Evolutionary conservation across 2,797 vertebrate genomes (phyloP).

Genomic region (Spondyliosoma cantharus): DNA sequence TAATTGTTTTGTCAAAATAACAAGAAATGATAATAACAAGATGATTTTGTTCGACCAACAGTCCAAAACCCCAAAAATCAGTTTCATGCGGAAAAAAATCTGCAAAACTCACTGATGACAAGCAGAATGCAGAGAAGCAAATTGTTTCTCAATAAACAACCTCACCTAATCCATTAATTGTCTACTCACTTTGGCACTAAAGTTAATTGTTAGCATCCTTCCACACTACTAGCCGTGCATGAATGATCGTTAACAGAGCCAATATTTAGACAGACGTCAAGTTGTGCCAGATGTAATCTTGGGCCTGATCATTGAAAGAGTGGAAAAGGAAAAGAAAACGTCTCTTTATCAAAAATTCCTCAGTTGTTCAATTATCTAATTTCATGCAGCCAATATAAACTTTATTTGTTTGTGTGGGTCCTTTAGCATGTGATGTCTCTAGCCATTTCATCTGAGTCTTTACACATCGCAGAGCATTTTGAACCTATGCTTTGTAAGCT

Average conservation of each 20-base stretch:
- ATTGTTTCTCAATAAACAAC: neutral
- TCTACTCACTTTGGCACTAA: neutral
- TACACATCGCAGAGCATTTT: neutral
- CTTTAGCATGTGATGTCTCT: neutral
- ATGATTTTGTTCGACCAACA: no score
- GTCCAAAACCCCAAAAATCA: no score
- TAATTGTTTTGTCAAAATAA: no score
- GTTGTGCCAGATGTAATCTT: neutral
- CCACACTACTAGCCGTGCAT: no score
- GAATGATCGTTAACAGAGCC: neutral
- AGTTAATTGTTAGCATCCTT: neutral
- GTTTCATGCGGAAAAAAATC: neutral
- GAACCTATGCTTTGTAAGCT: neutral
- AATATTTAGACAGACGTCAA: neutral
- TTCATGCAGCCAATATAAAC: neutral
- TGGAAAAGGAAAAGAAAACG: no score
- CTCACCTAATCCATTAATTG: neutral
- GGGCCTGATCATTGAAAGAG: neutral
- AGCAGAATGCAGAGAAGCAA: neutral
- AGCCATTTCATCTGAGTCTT: neutral
- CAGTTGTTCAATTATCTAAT: no score
- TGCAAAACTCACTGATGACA: neutral
- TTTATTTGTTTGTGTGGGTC: neutral
- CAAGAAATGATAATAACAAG: no score
- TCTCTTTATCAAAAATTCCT: no score